Percentiles rank a stretch among this genome's conserved stretches.
These are phyloP conservation scores for Bombycilla garrulus DNA, from an alignment of 2,113 vertebrate genomes.

Conservation along the genomic window DNA sequence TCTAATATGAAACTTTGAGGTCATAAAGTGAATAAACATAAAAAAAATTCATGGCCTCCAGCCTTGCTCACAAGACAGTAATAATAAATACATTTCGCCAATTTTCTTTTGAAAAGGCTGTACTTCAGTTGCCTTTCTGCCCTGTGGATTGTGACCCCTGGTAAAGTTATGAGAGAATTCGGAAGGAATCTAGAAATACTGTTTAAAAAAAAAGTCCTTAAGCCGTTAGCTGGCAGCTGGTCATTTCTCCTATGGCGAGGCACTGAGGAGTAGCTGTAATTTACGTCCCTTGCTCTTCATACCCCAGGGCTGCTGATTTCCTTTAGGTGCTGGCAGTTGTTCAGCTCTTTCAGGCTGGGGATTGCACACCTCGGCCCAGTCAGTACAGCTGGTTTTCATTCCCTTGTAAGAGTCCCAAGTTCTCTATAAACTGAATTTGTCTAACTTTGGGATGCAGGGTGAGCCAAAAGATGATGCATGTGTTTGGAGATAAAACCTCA, in stretches of 20 bases:
- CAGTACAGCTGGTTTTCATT: not conserved
- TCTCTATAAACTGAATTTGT: not conserved
- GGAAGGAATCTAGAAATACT: not conserved
- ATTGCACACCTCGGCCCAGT: not conserved
- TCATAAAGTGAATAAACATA: not conserved
- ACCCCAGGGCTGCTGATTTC: not conserved
- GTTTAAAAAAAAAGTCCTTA: not conserved
- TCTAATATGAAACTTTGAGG: not conserved
- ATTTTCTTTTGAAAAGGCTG: not conserved
- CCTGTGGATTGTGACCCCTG: not conserved
- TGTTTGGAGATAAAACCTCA: not conserved
- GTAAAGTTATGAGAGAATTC: not conserved
- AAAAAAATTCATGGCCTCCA: not conserved
- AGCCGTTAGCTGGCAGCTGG: not conserved
- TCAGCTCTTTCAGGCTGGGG: not conserved
- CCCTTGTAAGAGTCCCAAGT: not conserved
- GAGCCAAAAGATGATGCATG: not conserved
- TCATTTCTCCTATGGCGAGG: rapidly evolving
- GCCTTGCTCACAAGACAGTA: not conserved
- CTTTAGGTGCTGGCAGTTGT: not conserved
- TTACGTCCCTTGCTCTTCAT: not conserved
- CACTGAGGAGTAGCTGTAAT: not conserved
- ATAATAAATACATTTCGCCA: not conserved
- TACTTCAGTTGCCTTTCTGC: not conserved
- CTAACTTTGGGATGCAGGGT: not conserved